Evolutionary conservation across 2,113 vertebrate genomes (phyloP), one percentile per base, ranked within the genome.

Genomic region (Neotragus moschatus): DNA sequence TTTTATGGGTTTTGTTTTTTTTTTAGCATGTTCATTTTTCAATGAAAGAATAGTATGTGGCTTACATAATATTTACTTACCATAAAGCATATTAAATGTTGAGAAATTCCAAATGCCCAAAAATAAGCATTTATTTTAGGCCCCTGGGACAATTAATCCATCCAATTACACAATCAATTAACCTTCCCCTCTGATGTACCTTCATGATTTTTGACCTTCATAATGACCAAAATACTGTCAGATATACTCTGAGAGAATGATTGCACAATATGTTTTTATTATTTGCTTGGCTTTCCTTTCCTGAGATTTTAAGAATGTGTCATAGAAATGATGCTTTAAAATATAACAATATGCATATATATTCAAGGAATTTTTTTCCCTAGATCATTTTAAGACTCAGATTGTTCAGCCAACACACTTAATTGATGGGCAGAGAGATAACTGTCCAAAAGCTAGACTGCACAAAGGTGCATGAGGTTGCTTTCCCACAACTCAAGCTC

Each of bases 1-100:
- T 84, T 84, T 81, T 21, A 58, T 73, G 51, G 16, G 7, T 0
- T 2, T 0, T 36, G n/a, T n/a, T n/a, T 0, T 2, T 0, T 0
- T 88, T 70, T 43, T 15, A 93, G n/a, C 51, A 89, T 33, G 58
- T 33, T 87, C 2, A 79, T 91, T 92, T 92, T 89, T 85, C 61
- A 97, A 7, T 28, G 84, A 79, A 85, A 92, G 4, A 87, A 55
- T 88, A 84, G 61, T 56, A 77, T 33, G 14, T 45, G 28, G 36
- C 8, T 88, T 85, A 28, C 5, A 58, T 51, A 19, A 91, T 91
- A 95, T 79, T 19, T 60, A 13, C 0, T 61, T 66, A 88, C 55
- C 8, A 55, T 73, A 63, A 90, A 85, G 58, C 13, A 2, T 6
- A 82, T 47, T 56, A 43, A 26, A 49, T 95, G 86, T 96, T 96